Conservation (phyloP, 1,140 invertebrate genomes). For the Papilio machaon region DNA sequence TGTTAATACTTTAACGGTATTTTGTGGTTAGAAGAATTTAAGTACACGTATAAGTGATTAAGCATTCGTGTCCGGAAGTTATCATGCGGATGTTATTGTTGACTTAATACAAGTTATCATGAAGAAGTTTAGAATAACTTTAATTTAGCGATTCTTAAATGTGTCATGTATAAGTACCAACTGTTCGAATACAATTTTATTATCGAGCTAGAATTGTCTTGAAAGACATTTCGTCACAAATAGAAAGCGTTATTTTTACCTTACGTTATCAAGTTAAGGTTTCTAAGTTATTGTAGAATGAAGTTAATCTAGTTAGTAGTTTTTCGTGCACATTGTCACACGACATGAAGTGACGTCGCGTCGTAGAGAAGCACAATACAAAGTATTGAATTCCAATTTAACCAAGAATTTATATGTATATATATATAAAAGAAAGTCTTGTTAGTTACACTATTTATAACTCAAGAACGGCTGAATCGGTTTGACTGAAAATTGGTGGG, state of each 20-base stretch:
- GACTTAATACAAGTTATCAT: background rate
- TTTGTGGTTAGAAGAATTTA: background rate
- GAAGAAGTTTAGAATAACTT: background rate
- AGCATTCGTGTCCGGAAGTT: conserved; percentile 7
- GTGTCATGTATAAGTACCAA: background rate
- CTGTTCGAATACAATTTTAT: background rate
- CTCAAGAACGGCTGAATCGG: no score
- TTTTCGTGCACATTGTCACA: no score
- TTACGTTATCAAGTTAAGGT: no score
- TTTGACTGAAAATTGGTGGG: no score
- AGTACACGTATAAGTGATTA: background rate
- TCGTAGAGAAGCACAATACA: background rate
- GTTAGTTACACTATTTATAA: no score
- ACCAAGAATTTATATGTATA: background rate
- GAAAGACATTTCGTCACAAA: no score
- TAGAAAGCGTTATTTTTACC: no score
- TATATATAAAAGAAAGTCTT: no score
- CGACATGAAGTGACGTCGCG: no score
- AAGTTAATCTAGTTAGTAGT: no score
- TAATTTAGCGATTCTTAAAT: background rate
- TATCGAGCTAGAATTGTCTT: background rate
- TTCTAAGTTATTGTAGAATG: no score
- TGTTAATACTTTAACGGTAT: background rate
- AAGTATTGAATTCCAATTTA: background rate
- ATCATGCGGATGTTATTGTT: background rate